These are phyloP conservation scores for Parazoanthus swiftii DNA, from an alignment of 92 coral and sea anemone species.

Conservation along the genomic window DNA sequence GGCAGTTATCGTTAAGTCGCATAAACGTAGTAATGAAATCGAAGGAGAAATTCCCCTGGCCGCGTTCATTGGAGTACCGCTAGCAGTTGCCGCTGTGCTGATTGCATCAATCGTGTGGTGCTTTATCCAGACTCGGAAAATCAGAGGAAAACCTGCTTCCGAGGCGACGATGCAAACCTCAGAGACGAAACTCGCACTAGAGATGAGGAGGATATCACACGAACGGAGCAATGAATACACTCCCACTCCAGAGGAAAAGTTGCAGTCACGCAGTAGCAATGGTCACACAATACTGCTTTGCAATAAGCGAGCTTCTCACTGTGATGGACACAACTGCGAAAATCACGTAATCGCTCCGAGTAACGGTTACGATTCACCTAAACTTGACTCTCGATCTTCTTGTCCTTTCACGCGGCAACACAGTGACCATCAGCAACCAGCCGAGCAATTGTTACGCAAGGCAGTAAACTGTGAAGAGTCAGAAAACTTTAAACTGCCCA, in stretches of 20 bases:
- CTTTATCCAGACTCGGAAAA: slow-evolving; percentile 55
- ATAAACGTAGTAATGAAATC: background rate
- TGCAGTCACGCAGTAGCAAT: background rate
- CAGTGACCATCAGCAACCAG: background rate
- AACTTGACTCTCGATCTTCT: background rate
- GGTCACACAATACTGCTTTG: background rate
- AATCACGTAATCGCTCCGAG: background rate
- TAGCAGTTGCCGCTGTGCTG: slow-evolving; percentile 65
- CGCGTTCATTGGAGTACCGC: slow-evolving; percentile 78
- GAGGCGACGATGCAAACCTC: background rate
- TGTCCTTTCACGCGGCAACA: background rate
- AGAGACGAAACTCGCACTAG: slow-evolving; percentile 11
- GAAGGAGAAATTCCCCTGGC: slow-evolving; percentile 68
- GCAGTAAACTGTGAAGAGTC: background rate
- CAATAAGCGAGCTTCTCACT: background rate
- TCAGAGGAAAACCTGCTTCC: background rate
- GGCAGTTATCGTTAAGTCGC: background rate
- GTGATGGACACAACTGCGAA: background rate
- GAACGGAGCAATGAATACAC: slow-evolving; percentile 4
- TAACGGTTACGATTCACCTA: background rate
- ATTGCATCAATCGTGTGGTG: slow-evolving; percentile 86
- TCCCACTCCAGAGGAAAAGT: background rate
- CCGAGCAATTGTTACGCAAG: background rate
- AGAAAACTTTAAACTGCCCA: background rate
- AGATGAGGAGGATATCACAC: slow-evolving; percentile 2